A percentile compares a stretch with the other conserved stretches of the same genome.
Evolutionary conservation across 2,888 invertebrate species (phyloP).

Genomic region (Notodonta dromedarius): DNA sequence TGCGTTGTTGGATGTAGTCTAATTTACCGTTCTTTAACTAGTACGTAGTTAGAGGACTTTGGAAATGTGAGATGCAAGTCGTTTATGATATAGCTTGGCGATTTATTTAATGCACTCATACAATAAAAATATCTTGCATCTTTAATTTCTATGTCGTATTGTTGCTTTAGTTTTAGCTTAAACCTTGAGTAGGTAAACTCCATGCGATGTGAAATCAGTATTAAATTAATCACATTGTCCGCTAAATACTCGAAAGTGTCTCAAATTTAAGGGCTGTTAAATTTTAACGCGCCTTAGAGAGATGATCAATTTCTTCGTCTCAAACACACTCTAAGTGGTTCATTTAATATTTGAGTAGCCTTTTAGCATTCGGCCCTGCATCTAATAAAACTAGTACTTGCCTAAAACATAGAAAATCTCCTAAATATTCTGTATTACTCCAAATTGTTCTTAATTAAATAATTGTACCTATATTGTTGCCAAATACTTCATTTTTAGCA

Average conservation of each 20-base stretch:
- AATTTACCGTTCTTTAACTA: not conserved
- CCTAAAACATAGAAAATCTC: conserved; percentile 6
- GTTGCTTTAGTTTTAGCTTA: not conserved
- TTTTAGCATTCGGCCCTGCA: not conserved
- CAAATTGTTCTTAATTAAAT: conserved; percentile 13
- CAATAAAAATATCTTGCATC: not conserved
- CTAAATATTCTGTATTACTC: conserved; percentile 17
- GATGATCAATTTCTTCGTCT: too few relatives aligned
- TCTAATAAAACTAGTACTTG: not conserved
- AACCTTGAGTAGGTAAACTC: not conserved
- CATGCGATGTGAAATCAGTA: not conserved
- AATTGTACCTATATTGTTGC: conserved; percentile 17
- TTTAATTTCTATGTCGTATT: not conserved
- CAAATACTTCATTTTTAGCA: conserved; percentile 35
- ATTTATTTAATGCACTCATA: too few relatives aligned
- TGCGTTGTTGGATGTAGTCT: conserved; percentile 36
- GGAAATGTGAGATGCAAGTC: not conserved
- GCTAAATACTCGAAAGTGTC: too few relatives aligned
- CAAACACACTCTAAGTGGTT: too few relatives aligned
- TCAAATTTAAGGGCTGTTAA: too few relatives aligned
- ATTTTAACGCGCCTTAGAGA: too few relatives aligned
- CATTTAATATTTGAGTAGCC: too few relatives aligned
- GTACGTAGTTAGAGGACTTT: not conserved
- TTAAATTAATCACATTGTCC: too few relatives aligned
- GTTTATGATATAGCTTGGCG: too few relatives aligned